These are phyloP conservation scores for Podarcis muralis DNA, from an alignment of 2,113 vertebrate species.

Conservation along the genomic window DNA sequence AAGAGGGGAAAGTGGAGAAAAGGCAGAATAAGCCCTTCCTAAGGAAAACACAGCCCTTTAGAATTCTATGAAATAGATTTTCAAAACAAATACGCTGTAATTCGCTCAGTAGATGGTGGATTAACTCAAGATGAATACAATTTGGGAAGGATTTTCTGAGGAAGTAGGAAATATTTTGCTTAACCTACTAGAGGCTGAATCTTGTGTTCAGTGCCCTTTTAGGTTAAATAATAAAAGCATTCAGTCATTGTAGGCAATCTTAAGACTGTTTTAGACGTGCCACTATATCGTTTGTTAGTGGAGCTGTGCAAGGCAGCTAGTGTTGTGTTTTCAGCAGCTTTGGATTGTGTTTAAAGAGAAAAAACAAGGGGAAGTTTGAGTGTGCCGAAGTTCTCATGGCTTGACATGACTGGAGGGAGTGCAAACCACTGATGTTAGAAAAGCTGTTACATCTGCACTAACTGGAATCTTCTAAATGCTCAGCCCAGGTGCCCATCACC, in stretches of 20 bases:
- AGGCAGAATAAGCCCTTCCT: constrained; percentile 67
- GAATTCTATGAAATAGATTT: constrained; percentile 81
- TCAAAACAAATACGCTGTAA: constrained; percentile 84
- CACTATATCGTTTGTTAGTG: constrained; percentile 55
- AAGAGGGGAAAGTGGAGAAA: neutral
- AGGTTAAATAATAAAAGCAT: constrained; percentile 71
- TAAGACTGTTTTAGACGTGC: constrained; percentile 51
- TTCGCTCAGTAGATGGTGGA: constrained; percentile 80
- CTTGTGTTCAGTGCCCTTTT: constrained; percentile 70
- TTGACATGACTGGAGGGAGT: neutral
- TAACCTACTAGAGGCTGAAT: constrained; percentile 76
- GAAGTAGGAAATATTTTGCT: constrained; percentile 79
- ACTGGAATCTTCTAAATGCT: neutral
- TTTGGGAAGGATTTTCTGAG: constrained; percentile 84
- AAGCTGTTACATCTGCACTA: neutral
- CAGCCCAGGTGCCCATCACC: neutral
- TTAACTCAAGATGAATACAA: constrained; percentile 86
- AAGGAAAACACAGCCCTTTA: constrained; percentile 79
- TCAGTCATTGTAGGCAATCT: constrained; percentile 70
- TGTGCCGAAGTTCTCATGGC: neutral
- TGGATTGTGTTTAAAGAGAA: neutral
- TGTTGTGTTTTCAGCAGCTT: neutral
- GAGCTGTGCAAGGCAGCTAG: neutral
- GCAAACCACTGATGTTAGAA: neutral
- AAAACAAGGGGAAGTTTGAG: neutral